phyloP scores from a whole-genome alignment of 2,113 vertebrate genomes.

The Quiscalus mexicanus region DNA sequence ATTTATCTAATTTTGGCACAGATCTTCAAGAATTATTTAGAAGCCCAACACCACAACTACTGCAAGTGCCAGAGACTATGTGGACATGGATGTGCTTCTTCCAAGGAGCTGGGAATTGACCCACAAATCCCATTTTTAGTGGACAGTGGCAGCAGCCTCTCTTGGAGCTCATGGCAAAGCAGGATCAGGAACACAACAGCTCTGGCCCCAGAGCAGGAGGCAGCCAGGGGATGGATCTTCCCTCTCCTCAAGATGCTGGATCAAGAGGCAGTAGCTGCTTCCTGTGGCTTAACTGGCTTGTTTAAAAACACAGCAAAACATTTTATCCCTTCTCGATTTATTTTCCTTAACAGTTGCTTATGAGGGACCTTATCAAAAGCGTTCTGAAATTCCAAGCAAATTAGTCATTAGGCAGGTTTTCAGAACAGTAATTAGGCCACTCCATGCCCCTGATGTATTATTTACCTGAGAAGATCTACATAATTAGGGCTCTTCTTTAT shows the following conservation, averaged over 20 bases:
- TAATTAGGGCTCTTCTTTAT: constrained; percentile 70
- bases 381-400: constrained; percentile 54
- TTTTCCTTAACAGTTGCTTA: constrained; percentile 59
- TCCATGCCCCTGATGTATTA: constrained; percentile 57
- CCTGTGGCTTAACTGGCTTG: not conserved
- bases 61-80: not conserved
- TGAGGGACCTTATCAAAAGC: constrained; percentile 59
- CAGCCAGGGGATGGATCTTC: not conserved
- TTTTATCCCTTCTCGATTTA: constrained; percentile 27
- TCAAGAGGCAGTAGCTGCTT: not conserved
- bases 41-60: too few species aligned
- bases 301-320: constrained; percentile 26
- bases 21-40: not conserved
- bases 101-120: not conserved
- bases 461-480: constrained; percentile 70
- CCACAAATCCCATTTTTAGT: not conserved
- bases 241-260: not conserved
- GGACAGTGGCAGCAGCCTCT: not conserved
- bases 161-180: rapidly evolving
- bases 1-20: rapidly evolving
- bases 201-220: not conserved
- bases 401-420: constrained; percentile 66
- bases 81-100: rapidly evolving
- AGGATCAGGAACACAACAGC: not conserved
- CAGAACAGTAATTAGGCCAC: constrained; percentile 54